Conservation (phyloP, 2,888 invertebrate species). For the Orchesella flavescens region DNA sequence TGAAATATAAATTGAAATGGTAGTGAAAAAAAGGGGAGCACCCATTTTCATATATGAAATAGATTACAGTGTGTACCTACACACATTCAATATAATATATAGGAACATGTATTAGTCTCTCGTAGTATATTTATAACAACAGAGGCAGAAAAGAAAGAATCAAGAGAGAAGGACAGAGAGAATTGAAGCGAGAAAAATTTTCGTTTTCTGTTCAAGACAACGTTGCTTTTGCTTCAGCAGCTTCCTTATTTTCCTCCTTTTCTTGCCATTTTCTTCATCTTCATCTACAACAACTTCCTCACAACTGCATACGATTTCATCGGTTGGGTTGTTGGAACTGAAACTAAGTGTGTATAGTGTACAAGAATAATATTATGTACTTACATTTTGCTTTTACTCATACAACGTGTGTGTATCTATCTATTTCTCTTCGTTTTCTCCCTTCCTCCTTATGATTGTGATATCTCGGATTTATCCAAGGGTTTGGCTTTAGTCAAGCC, state of each 20-base stretch:
- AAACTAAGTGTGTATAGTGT: no score
- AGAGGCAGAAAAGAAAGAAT: constrained; percentile 32
- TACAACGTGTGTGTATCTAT: no score
- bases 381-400: no score
- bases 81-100: no score
- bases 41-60: no score
- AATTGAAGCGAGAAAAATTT: constrained; percentile 71
- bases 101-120: no score
- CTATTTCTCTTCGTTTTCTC: background rate
- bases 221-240: constrained; percentile 66
- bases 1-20: no score
- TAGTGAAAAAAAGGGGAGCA: no score
- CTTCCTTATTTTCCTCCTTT: constrained; percentile 58
- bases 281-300: constrained; percentile 11
- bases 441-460: background rate
- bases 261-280: constrained; percentile 31
- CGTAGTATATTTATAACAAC: background rate
- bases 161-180: constrained; percentile 60
- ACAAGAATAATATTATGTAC: no score
- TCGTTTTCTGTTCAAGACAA: constrained; percentile 71
- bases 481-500: constrained; percentile 1
- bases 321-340: no score
- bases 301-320: background rate
- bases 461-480: background rate
- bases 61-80: no score